Conservation (phyloP, 1,140 invertebrate species). For the Druon quercuslanigerum region DNA sequence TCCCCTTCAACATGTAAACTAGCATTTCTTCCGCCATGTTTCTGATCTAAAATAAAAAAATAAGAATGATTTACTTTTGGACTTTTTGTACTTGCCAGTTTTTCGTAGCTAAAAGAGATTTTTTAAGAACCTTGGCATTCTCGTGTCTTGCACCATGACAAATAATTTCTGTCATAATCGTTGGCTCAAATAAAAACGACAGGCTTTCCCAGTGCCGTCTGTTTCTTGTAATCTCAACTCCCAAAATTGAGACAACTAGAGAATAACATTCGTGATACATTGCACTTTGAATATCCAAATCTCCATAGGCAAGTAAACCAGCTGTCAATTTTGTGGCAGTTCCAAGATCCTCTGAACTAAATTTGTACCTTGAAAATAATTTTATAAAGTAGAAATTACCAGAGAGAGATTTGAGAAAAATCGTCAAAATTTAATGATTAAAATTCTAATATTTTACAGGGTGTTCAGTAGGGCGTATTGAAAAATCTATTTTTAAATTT, state of each 20-base stretch:
- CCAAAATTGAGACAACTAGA: slow-evolving; percentile 66
- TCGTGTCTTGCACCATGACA: slow-evolving; percentile 77
- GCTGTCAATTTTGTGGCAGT: slow-evolving; percentile 60
- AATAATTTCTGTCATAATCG: slow-evolving; percentile 80
- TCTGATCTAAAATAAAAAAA: slow-evolving; percentile 71
- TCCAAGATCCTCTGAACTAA: slow-evolving; percentile 51
- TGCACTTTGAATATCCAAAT: slow-evolving; percentile 63
- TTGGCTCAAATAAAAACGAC: slow-evolving; percentile 75
- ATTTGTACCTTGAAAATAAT: slow-evolving; percentile 39
- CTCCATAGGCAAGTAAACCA: slow-evolving; percentile 61
- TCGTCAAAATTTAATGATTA: too few species aligned
- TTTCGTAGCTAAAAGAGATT: neutral
- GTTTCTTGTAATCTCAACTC: slow-evolving; percentile 66
- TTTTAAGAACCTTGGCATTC: slow-evolving; percentile 60
- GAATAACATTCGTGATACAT: slow-evolving; percentile 71
- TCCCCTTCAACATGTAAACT: slow-evolving; percentile 78
- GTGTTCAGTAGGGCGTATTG: too few species aligned
- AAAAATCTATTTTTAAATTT: too few species aligned
- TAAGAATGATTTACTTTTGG: too few species aligned
- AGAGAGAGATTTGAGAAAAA: neutral
- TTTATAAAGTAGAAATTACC: neutral
- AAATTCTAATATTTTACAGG: neutral
- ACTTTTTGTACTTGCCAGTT: neutral
- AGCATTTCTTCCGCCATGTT: slow-evolving; percentile 78
- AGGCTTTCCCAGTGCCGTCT: slow-evolving; percentile 67